Evolutionary conservation across 2,797 vertebrate species (phyloP).

Genomic region (Phoeniculus purpureus): DNA sequence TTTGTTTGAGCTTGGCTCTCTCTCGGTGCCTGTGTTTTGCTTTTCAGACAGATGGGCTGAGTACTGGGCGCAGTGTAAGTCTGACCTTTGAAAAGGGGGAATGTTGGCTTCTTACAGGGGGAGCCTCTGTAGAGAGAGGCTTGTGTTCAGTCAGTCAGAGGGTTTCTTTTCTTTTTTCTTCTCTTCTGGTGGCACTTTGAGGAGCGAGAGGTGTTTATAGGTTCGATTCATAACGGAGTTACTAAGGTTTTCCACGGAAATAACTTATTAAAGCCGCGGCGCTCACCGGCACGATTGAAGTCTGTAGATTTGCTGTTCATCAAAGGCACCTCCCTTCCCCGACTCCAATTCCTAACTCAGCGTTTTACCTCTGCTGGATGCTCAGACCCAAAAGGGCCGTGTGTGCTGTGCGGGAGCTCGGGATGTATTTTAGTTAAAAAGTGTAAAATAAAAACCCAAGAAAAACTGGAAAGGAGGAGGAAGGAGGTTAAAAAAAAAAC

Average conservation of each 20-base stretch:
- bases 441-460: neutral
- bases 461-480: neutral
- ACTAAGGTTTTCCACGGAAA: constrained; percentile 83
- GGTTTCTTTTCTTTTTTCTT: neutral
- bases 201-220: constrained; percentile 80
- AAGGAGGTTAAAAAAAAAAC: too few species aligned
- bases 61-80: constrained; percentile 4
- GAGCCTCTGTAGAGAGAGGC: constrained; percentile 41
- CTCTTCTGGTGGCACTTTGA: constrained; percentile 72
- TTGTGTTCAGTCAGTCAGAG: constrained; percentile 65
- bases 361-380: constrained; percentile 39
- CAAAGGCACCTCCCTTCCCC: constrained; percentile 67
- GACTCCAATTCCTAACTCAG: constrained; percentile 48
- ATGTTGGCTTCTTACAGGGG: constrained; percentile 34
- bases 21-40: constrained; percentile 10
- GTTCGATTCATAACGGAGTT: constrained; percentile 77
- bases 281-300: constrained; percentile 69
- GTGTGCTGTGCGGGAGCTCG: neutral
- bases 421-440: neutral
- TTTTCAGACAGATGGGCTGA: constrained; percentile 14
- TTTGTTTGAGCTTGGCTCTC: constrained; percentile 35
- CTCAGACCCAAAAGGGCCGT: neutral
- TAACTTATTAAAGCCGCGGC: constrained; percentile 79
- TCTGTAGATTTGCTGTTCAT: constrained; percentile 69
- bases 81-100: constrained; percentile 29